Evolutionary conservation across 2,888 invertebrate genomes (phyloP), one percentile per base, ranked within the genome.

Genomic region (Drosophila kuntzei): DNA sequence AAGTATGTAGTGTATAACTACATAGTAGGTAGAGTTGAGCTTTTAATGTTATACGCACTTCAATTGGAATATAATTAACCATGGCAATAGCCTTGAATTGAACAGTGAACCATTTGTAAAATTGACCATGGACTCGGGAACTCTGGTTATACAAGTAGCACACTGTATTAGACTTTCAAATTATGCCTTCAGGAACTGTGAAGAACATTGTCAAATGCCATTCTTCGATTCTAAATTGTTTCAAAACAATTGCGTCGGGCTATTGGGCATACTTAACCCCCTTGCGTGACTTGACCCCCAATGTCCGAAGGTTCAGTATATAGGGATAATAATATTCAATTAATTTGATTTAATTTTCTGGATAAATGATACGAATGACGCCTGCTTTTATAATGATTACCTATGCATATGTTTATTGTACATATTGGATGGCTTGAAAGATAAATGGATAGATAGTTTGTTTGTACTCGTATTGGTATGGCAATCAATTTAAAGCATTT

Each of bases 11-110:
- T 25, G n/a, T 16, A 39, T n/a, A n/a, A n/a, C n/a, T n/a, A n/a
- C n/a, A 25, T 47, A 9, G 16, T 25, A 11, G 14, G 3, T 9
- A 9, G 18, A 29, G 29, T n/a, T 50, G 29, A 3, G 3, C 3
- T 14, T 11, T 16, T 27, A 37, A 20, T 34, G 1, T 11, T 22
- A 20, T 16, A 20, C 14, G 14, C 25, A 11, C 18, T 32, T 7
- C 20, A 49, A 49, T 37, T 36, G 14, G 32, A 29, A 32, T 43
- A 14, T n/a, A 14, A 43, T 32, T 43, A 43, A 14, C 41, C 43
- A 41, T 20, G 41, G 6, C 39, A 9, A 27, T n/a, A 27, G 27
- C 54, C 54, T 43, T 54, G 41, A 54, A 12, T 32, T 6, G 43
- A 20, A 20, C 43, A 43, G 22, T 54, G 41, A 43, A 54, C 54